Percentiles rank a stretch among this genome's conserved stretches.
Conservation (phyloP, 2,797 vertebrate species). For the Antennarius maculatus region DNA sequence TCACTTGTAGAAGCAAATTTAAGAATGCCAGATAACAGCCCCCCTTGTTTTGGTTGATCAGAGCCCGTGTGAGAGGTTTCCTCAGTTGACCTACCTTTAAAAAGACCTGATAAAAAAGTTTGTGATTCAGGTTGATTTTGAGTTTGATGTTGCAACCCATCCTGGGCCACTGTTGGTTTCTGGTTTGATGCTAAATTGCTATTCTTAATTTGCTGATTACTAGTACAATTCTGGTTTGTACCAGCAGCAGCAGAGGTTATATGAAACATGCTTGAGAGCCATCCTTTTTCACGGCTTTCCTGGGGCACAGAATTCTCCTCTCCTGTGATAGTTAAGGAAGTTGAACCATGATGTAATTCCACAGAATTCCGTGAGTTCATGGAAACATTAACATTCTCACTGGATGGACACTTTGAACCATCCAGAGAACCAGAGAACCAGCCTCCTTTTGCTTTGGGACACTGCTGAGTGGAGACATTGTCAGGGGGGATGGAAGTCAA, state of each 20-base stretch:
- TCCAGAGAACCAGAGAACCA: slow-evolving; percentile 76
- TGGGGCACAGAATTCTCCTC: slow-evolving; percentile 40
- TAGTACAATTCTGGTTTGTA: slow-evolving; percentile 52
- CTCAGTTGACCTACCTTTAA: slow-evolving; percentile 71
- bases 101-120: slow-evolving; percentile 71
- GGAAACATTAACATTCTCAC: slow-evolving; percentile 66
- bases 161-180: slow-evolving; percentile 25
- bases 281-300: slow-evolving; percentile 71
- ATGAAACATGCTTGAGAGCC: slow-evolving; percentile 80
- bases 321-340: slow-evolving; percentile 18
- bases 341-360: slow-evolving; percentile 35
- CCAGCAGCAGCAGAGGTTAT: slow-evolving; percentile 34
- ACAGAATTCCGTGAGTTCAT: slow-evolving; percentile 44
- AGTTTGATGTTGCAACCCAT: slow-evolving; percentile 48
- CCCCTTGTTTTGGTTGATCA: slow-evolving; percentile 73
- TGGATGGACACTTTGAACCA: slow-evolving; percentile 78
- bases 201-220: slow-evolving; percentile 48
- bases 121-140: slow-evolving; percentile 64
- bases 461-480: slow-evolving; percentile 70
- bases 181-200: slow-evolving; percentile 53
- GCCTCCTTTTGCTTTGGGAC: slow-evolving; percentile 67
- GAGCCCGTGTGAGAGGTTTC: slow-evolving; percentile 39
- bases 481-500: slow-evolving; percentile 83
- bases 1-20: slow-evolving; percentile 76
- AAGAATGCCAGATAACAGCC: slow-evolving; percentile 81